Base-by-base conservation (phyloP, 2,888 invertebrate genomes). In the Tetropium fuscum region DNA sequence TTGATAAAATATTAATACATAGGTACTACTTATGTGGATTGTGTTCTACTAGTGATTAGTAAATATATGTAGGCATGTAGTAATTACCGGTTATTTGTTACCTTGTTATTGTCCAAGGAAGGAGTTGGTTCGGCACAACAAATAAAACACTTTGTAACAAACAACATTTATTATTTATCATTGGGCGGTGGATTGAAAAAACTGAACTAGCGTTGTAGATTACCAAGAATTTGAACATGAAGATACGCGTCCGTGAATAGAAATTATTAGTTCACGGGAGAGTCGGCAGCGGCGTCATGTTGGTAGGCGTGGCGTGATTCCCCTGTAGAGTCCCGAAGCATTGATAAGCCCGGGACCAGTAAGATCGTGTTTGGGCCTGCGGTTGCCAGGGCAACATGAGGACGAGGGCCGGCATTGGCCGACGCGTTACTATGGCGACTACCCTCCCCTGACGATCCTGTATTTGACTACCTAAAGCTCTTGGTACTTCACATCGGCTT, bases 401-500 rank as follows among this genome's bases (percentile, higher is more conserved):
- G 38, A 48, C 60, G 32, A 10, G 11, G 32, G 2, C 8, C 48
- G 49, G 18, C 58, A 78, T 80, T 80, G 75, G 78, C 36, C 18
- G 38, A 10, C 7, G 19, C 44, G 75, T 78, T 68, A 60, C 75
- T 67, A 78, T 78, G 78, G 76, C 71, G 71, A 75, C 73, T 67
- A 63, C 68, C 75, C 75, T 73, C 78, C 78, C 78, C 74, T 76
- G 73, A 64, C 72, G 64, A 71, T 75, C 72, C 73, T 69, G 78
- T 81, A 80, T 81, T 81, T 81, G 81, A 81, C 81, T 81, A 81
- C 81, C 81, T 80, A 81, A 81, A 81, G 82, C 81, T 81, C 79
- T 78, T 78, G 80, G 82, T 81, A 82, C 82, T 82, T 81, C 81
- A 82, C 80, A 80, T 77, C 79, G 76, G 81, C 81, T 81, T 81